A percentile compares a stretch with the other conserved stretches of the same genome.
Conservation (phyloP, 2,888 invertebrate genomes). For the Clitarchus hookeri region DNA sequence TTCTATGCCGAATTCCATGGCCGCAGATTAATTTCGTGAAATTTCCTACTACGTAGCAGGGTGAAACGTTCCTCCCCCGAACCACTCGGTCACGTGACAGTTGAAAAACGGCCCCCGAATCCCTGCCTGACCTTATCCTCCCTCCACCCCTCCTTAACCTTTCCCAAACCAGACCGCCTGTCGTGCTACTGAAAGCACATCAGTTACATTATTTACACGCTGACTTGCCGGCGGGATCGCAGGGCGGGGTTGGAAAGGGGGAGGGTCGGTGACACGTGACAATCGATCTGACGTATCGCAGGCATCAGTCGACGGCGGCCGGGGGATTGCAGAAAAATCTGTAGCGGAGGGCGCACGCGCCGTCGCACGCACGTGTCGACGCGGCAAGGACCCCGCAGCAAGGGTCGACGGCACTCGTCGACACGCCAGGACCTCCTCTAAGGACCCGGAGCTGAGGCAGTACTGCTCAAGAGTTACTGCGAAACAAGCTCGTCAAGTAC, state of each 20-base stretch:
- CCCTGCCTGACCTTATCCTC: neutral
- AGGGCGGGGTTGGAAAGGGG: neutral
- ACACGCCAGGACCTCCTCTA: too few species aligned
- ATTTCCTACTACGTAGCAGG: neutral
- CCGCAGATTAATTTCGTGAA: neutral
- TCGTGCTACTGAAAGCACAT: constrained; percentile 10
- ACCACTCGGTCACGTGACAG: neutral
- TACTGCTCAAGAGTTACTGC: too few species aligned
- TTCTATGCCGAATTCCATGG: neutral
- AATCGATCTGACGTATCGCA: constrained; percentile 14
- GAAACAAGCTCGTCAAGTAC: too few species aligned
- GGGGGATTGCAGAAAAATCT: neutral
- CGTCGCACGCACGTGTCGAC: neutral
- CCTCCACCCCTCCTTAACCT: neutral
- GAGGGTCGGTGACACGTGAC: neutral
- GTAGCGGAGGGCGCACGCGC: neutral
- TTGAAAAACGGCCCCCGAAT: neutral
- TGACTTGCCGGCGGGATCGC: neutral
- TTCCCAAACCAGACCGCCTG: neutral
- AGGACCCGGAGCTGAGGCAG: too few species aligned
- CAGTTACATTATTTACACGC: constrained; percentile 11
- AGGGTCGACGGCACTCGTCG: too few species aligned
- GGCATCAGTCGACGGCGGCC: neutral
- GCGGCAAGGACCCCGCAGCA: too few species aligned
- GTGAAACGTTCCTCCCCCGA: neutral